Conservation (phyloP, 2,888 invertebrate genomes). For the Thereva nobilitata region DNA sequence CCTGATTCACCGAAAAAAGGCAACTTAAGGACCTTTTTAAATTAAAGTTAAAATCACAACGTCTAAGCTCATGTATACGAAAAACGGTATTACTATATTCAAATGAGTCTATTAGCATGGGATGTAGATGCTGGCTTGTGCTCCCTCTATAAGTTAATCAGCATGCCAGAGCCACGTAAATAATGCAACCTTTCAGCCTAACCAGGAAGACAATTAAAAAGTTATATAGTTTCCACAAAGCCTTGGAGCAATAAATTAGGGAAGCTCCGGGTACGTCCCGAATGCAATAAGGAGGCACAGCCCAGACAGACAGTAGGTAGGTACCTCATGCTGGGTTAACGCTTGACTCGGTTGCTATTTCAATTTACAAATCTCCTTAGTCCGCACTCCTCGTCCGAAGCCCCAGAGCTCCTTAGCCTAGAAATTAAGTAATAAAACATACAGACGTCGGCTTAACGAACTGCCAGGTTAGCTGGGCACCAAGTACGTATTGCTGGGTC, state of each 20-base stretch:
- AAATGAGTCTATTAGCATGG: too few species aligned
- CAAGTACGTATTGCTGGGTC: not conserved
- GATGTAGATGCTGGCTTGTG: too few species aligned
- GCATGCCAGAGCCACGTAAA: slow-evolving; percentile 19
- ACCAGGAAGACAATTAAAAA: slow-evolving; percentile 22
- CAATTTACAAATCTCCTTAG: slow-evolving; percentile 33
- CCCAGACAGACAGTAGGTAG: not conserved
- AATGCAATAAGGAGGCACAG: not conserved
- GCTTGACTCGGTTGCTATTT: slow-evolving; percentile 18
- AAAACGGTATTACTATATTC: too few species aligned
- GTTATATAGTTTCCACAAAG: slow-evolving; percentile 5
- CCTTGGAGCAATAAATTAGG: slow-evolving; percentile 19
- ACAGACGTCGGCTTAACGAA: slow-evolving; percentile 15
- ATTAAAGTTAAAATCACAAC: too few species aligned
- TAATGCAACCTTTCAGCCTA: slow-evolving; percentile 20
- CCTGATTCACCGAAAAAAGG: too few species aligned
- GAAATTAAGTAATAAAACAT: slow-evolving; percentile 41
- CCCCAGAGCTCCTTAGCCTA: slow-evolving; percentile 22
- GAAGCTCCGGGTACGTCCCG: slow-evolving; percentile 7
- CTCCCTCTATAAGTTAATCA: slow-evolving; percentile 13
- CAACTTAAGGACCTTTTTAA: too few species aligned
- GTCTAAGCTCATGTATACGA: too few species aligned
- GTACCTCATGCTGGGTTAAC: slow-evolving; percentile 5
- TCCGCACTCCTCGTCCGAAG: slow-evolving; percentile 3
- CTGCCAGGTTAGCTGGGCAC: not conserved